Conservation (phyloP, 2,888 invertebrate genomes). For the Caenorhabditis panamensis region DNA sequence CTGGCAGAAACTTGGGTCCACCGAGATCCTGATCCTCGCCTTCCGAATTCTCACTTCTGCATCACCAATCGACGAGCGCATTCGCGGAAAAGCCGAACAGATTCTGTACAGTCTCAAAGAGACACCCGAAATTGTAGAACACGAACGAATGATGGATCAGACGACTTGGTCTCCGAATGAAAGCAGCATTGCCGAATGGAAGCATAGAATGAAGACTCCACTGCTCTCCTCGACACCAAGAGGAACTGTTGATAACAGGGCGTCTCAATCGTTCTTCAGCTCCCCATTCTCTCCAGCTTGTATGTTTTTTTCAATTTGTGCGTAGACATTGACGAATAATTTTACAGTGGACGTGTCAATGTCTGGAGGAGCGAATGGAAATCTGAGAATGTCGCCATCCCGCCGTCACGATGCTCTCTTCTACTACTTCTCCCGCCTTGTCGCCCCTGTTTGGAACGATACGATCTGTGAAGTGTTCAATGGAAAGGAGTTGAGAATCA, state of each 20-base stretch:
- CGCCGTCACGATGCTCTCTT: constrained; percentile 95
- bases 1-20: constrained; percentile 85
- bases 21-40: constrained; percentile 61
- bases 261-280: constrained; percentile 6
- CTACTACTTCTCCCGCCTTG: constrained; percentile 90
- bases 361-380: constrained; percentile 16
- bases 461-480: constrained; percentile 56
- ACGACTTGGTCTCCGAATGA: constrained; percentile 68
- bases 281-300: constrained; percentile 61
- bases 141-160: constrained; percentile 31
- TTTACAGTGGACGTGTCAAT: constrained; percentile 52
- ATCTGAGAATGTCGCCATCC: constrained; percentile 83
- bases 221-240: constrained; percentile 69
- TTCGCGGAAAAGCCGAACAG: constrained; percentile 63
- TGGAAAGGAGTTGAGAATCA: constrained; percentile 49
- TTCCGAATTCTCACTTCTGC: constrained; percentile 61
- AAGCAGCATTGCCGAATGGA: constrained; percentile 72
- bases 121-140: constrained; percentile 58
- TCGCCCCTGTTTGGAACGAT: constrained; percentile 90
- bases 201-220: constrained; percentile 64
- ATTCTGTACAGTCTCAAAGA: constrained; percentile 63
- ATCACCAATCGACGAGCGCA: constrained; percentile 58
- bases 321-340: neutral
- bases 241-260: constrained; percentile 15
- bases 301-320: constrained; percentile 7